Base-by-base conservation (phyloP, 2,888 invertebrate species). In the Argynnis bischoffii region DNA sequence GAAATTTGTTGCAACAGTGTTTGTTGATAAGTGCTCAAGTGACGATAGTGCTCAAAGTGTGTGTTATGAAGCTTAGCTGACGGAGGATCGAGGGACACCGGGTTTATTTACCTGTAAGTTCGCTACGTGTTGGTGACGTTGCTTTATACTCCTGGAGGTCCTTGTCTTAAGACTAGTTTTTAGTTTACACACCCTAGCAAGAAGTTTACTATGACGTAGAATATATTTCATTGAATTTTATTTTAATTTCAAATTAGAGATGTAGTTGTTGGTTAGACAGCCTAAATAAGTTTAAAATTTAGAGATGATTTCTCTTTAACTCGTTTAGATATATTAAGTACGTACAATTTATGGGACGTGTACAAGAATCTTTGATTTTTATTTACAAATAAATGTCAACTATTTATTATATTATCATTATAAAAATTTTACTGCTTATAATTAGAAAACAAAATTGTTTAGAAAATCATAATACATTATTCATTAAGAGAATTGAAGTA, bases 1-100 rank as follows among this genome's bases (percentile, higher is more conserved):
- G 86, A 83, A 86, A 84, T 84, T 83, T 84, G 82, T 82, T 86
- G 79, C 79, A 77, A 78, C 76, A 83, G 90, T 90, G 90, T 84
- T 82, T 81, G 78, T 81, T 79, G 79, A 78, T 81, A 78, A 83
- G 90, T 90, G 90, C 80, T 87, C 82, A 81, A 81, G 86, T 85
- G 83, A 83, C 80, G 77, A 78, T 79, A 80, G 90, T 87, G 87
- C 76, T 77, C 72, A 79, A 85, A 82, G 83, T 78, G 81, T 88
- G 88, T 92, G 91, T 88, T 89, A 92, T 92, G 92, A 88, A 86
- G 88, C 86, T 87, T 81, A 81, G 88, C 88, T 91, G 87, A 89
- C 87, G 86, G 83, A 82, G 85, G 78, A 80, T 79, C 78, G 79
- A 86, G 85, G 83, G 86, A 87, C 85, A 86, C 79, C 81, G 80